Base-by-base conservation (phyloP, 2,113 vertebrate species). In the Campylomormyrus numenius region DNA sequence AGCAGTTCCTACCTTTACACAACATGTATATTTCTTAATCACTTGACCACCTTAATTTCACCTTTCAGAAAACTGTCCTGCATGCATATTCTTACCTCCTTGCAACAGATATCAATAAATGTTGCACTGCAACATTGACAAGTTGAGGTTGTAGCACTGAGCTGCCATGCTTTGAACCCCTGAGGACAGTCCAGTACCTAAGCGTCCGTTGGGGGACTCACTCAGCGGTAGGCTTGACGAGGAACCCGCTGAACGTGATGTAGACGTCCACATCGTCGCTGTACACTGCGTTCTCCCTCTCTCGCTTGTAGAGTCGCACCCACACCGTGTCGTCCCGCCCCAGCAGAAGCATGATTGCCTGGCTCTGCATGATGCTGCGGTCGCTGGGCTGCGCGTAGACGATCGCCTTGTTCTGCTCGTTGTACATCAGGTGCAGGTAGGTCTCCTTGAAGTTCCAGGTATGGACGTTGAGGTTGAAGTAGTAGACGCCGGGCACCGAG, bases 381-480 rank as follows among this genome's bases (percentile, higher is more conserved):
- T 98, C 98, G 0, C 97, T 97, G 93, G 98, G 98, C 89, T 99
- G 98, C 0, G 98, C 97, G 0, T 99, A 99, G 66, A 99, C 93
- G 90, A 99, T 98, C 80, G 96, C 98, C 0, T 91, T 95, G 52
- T 97, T 96, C 0, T 89, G 91, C 35, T 97, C 94, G 0, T 99
- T 98, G 89, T 94, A 96, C 97, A 99, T 97, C 89, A 99, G 93
- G 91, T 99, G 98, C 92, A 98, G 94, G 85, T 99, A 99, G 19
- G 98, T 99, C 96, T 99, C 98, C 94, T 99, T 99, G 94, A 98
- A 97, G 95, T 99, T 99, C 98, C 98, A 99, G 21, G 98, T 99
- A 96, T 99, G 98, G 90, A 99, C 96, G 0, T 99, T 99, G 91
- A 99, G 95, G 92, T 97, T 99, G 94, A 99, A 98, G 93, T 96